Conservation (phyloP, 2,797 vertebrate genomes). For the Coregonus ussuriensis region DNA sequence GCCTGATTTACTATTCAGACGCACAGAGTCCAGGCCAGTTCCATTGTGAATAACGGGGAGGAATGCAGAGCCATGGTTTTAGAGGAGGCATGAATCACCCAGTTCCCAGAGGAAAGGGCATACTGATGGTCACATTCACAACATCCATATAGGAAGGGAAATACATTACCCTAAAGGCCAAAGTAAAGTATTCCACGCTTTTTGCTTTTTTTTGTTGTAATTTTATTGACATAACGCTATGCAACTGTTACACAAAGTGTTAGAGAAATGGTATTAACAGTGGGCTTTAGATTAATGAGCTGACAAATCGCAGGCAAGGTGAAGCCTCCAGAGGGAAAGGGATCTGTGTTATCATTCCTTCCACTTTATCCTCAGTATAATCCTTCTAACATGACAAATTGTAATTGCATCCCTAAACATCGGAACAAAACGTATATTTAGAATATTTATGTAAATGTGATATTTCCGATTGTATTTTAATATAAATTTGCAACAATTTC, state of each 20-base stretch:
- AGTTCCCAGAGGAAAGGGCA: slow-evolving; percentile 3
- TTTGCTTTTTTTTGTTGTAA: not conserved
- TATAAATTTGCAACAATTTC: too few species aligned
- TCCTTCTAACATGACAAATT: slow-evolving; percentile 16
- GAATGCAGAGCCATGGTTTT: not conserved
- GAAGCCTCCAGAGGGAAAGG: too few species aligned
- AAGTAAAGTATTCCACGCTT: not conserved
- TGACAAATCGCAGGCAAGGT: too few species aligned
- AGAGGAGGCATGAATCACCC: not conserved
- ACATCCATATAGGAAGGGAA: not conserved
- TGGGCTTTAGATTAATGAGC: too few species aligned
- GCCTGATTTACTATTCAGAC: slow-evolving; percentile 29
- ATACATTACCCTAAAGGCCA: not conserved
- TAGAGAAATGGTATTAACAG: not conserved
- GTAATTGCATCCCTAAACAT: slow-evolving; percentile 15
- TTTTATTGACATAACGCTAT: not conserved
- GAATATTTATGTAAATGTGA: too few species aligned
- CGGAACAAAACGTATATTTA: too few species aligned
- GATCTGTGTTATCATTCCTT: too few species aligned
- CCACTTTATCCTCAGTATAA: too few species aligned
- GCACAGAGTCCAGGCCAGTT: slow-evolving; percentile 6
- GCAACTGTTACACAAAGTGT: not conserved
- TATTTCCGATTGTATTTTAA: too few species aligned
- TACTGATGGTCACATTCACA: not conserved
- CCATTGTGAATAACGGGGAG: slow-evolving; percentile 22